Percentiles rank a stretch among this genome's conserved stretches.
phyloP scores from a whole-genome alignment of 2,113 vertebrate genomes.

The Theristicus caerulescens region DNA sequence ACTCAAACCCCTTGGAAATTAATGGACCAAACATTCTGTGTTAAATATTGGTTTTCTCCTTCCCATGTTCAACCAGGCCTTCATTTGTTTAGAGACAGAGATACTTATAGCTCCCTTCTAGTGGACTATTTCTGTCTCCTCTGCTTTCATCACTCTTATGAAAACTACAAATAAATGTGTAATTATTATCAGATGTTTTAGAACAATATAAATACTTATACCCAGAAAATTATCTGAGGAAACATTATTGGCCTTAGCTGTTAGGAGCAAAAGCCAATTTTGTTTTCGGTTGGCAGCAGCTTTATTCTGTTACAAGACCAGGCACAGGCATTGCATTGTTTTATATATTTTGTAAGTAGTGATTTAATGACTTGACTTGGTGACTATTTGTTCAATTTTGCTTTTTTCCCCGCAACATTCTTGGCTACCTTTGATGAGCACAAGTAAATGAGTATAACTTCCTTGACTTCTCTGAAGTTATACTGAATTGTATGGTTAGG shows the following conservation, averaged over 20 bases:
- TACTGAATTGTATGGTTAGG: background rate
- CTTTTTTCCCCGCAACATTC: background rate
- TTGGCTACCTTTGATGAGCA: background rate
- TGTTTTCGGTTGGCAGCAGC: conserved; percentile 55
- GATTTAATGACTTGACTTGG: background rate
- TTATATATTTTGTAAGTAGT: background rate
- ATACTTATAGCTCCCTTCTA: conserved; percentile 10
- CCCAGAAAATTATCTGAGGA: conserved; percentile 71
- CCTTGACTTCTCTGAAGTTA: background rate
- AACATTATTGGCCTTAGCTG: conserved; percentile 63
- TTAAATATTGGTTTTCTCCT: background rate
- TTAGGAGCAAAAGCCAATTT: conserved; percentile 61
- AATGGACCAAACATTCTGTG: background rate
- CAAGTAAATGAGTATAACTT: background rate
- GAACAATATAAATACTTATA: conserved; percentile 74
- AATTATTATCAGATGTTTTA: conserved; percentile 86
- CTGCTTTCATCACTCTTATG: conserved; percentile 20
- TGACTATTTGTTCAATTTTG: background rate
- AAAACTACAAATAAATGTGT: conserved; percentile 77
- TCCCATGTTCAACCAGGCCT: background rate
- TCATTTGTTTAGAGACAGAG: conserved; percentile 30
- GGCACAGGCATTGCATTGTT: background rate
- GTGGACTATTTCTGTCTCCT: conserved; percentile 37
- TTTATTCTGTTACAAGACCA: conserved; percentile 16
- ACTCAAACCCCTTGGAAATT: background rate